Conservation (phyloP, 2,113 vertebrate species). For the Hymenochirus boettgeri region DNA sequence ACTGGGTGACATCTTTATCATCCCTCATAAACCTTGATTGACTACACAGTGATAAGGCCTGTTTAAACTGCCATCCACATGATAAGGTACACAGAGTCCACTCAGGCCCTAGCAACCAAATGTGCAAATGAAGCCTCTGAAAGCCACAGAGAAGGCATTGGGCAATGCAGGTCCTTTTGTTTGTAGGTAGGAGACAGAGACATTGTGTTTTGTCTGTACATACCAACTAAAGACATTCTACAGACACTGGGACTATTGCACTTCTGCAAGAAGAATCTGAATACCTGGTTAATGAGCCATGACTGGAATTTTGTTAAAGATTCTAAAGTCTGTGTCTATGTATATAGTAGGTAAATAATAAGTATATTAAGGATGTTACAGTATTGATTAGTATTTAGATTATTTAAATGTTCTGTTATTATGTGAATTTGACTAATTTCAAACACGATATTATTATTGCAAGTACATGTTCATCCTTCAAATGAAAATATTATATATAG, state of each 20-base stretch:
- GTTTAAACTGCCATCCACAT: conserved; percentile 91
- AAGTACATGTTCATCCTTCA: no score
- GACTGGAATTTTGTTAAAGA: not conserved
- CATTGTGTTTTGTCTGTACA: no score
- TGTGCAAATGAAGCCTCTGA: conserved; percentile 42
- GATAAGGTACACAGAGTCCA: conserved; percentile 73
- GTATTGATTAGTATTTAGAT: no score
- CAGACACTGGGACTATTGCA: not conserved
- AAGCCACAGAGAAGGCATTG: conserved; percentile 23
- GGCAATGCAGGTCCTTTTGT: conserved; percentile 15
- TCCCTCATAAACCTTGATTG: conserved; percentile 97
- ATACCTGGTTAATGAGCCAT: not conserved
- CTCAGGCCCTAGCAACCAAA: conserved; percentile 52
- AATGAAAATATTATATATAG: no score
- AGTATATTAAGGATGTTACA: no score
- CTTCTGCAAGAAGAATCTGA: not conserved
- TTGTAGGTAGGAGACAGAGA: not conserved
- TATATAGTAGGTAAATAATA: no score
- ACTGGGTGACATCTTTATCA: conserved; percentile 86
- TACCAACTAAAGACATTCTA: no score
- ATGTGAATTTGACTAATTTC: no score
- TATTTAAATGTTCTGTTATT: no score
- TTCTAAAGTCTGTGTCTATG: no score
- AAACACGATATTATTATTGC: no score
- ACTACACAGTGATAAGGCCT: conserved; percentile 93